Base-by-base conservation (phyloP, 1,140 invertebrate species). In the Gryllus bimaculatus region DNA sequence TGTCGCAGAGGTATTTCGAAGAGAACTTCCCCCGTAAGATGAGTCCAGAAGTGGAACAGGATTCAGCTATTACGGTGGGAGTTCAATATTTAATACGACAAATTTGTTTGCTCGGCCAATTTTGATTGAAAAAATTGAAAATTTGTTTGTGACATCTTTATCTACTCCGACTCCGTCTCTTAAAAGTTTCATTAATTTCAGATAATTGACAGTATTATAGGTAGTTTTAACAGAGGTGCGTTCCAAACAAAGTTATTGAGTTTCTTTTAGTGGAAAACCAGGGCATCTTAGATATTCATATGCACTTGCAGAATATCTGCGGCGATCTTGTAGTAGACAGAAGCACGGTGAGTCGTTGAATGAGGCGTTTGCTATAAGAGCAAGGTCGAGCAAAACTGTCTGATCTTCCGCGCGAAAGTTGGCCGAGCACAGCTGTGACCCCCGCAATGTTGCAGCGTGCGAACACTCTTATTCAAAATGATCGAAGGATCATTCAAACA, bases 251-350 rank as follows among this genome's bases (percentile, higher is more conserved):
- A 47, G 78, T 73, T 47, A 78, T 78, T 78, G n/a, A 39, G 39
- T 78, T 78, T 78, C 78, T 73, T 78, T 78, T 78, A 48, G 78
- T 54, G 49, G 78, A 78, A 78, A 78, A 78, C 49, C 49, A 73
- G 78, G 39, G 7, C 18, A 73, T 78, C 78, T 20, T 48, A 78
- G 8, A 74, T 74, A 74, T 74, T 74, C 74, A 74, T 26, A 78
- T n/a, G 49, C 18, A 18, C 54, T 73, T 73, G 54, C 49, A 78
- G 48, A 73, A 78, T 78, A 48, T 73, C 78, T 78, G 73, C n/a
- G 78, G 49, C 18, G 49, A 73, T 73, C 39, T 78, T 48, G 49
- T 54, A 54, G 8, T 54, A 15, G 49, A 54, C 15, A 54, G 15
- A 54, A 8, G 49, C 49, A 49, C 78, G 49, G 78, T 66, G 74